Percentiles rank a stretch among this genome's conserved stretches.
Evolutionary conservation across 1,140 invertebrate species (phyloP).

Genomic region (Colletes gigas): DNA sequence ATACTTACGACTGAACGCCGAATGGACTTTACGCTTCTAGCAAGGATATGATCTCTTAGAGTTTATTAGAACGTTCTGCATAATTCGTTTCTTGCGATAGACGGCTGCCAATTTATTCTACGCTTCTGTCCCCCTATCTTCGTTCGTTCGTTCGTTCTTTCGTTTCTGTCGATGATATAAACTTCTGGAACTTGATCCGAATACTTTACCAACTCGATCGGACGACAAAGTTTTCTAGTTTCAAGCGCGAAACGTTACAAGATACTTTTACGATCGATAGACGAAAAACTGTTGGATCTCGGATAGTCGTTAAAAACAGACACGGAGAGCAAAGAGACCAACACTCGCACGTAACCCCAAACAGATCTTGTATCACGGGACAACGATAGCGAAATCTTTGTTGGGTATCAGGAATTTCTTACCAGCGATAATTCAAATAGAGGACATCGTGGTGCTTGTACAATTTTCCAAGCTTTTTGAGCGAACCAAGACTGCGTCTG

Average conservation of each 20-base stretch:
- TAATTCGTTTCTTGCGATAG: slow-evolving; percentile 4
- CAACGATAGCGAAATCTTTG: no score
- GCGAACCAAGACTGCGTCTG: slow-evolving; percentile 10
- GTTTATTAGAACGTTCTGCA: background rate
- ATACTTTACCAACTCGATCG: background rate
- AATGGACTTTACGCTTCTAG: background rate
- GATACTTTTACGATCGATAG: background rate
- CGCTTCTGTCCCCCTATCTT: no score
- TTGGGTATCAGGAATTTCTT: no score
- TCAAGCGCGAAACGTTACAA: background rate
- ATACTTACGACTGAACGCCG: slow-evolving; percentile 8
- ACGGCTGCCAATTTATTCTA: background rate
- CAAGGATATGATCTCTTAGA: background rate
- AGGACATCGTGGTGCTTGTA: background rate
- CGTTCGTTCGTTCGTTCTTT: no score
- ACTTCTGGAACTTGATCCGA: no score
- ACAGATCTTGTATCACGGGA: no score
- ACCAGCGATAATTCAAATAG: background rate
- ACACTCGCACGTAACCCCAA: no score
- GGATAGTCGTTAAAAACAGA: slow-evolving; percentile 16
- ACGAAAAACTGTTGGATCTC: slow-evolving; percentile 7
- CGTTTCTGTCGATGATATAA: no score
- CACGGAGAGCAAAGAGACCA: no score
- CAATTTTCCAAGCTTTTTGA: slow-evolving; percentile 44
- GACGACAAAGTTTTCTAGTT: background rate